A percentile compares a stretch with the other conserved stretches of the same genome.
Conservation (phyloP, 2,888 invertebrate genomes). For the Pammene aurita region DNA sequence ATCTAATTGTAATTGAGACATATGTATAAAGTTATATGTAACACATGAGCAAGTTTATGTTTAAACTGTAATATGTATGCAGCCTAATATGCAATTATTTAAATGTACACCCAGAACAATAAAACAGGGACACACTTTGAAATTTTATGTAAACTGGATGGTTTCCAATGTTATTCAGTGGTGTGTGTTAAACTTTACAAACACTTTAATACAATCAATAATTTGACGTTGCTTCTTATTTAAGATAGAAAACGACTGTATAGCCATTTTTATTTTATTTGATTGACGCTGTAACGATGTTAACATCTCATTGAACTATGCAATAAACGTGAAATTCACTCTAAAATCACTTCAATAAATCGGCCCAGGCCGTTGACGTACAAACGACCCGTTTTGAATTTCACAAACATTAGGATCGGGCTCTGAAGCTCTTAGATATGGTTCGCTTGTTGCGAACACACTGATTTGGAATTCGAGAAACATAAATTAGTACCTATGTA, state of each 20-base stretch:
- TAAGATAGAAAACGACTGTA: background rate
- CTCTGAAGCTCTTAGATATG: constrained; percentile 76
- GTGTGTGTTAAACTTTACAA: too few relatives aligned
- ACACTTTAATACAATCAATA: background rate
- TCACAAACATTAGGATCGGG: constrained; percentile 72
- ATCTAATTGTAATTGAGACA: background rate
- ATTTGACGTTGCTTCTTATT: constrained; percentile 1
- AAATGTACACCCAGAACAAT: too few relatives aligned
- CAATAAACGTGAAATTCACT: constrained; percentile 58
- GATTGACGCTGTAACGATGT: constrained; percentile 29
- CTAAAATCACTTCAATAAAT: constrained; percentile 73
- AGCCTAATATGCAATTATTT: too few relatives aligned
- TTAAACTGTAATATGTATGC: too few relatives aligned
- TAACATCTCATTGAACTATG: constrained; percentile 45
- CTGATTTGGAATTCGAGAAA: constrained; percentile 40
- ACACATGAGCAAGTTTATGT: too few relatives aligned
- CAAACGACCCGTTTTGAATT: constrained; percentile 80
- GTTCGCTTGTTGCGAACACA: constrained; percentile 61
- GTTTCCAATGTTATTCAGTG: too few relatives aligned
- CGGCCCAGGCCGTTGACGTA: constrained; percentile 65
- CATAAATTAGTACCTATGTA: background rate
- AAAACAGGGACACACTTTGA: too few relatives aligned
- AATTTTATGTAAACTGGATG: too few relatives aligned
- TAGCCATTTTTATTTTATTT: constrained; percentile 20
- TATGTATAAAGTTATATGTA: too few relatives aligned